Evolutionary conservation across 2,113 vertebrate genomes (phyloP), one percentile per base, ranked within the genome.

Genomic region (Porphyrio hochstetteri): DNA sequence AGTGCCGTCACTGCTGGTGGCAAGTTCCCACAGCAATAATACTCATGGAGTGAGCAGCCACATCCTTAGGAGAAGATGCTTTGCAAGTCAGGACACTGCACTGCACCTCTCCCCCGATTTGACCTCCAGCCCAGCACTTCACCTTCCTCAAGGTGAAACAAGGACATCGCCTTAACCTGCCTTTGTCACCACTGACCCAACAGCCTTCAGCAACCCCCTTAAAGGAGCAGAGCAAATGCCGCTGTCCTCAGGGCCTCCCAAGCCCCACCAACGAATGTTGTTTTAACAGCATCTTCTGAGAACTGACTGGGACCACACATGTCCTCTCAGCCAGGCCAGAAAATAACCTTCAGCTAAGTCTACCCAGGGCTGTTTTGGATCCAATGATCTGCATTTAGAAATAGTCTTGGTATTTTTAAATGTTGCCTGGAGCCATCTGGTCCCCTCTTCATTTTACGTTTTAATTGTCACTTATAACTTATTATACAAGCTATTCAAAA

Each of bases 361-460:
- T 93, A 86, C 88, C 93, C 60, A 56, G 56, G 90, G 93, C 86
- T 86, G 81, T 82, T 95, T 84, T 92, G 91, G 63, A 72, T 71
- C 84, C 86, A 59, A 42, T 57, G 76, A 88, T 74, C 86, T 94
- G 82, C 82, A 68, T 96, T 96, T 94, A 96, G 95, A 96, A 96
- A 92, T 31, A 87, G 79, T 59, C 72, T 56, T 6, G 15, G 65
- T 96, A 86, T 96, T 96, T 97, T 96, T 96, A 95, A 95, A 93
- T 86, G 82, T 79, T 88, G 82, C 90, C 88, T 78, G 69, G 50
- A 96, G 88, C 83, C 88, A 71, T 92, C 70, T 95, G 88, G 65
- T 95, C 67, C 92, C 44, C 77, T 90, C 90, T 93, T 94, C 68
- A 60, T 86, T 96, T 92, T 81, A 92, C 82, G 60, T 93, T 93